These are phyloP conservation scores for Cinara cedri DNA, from an alignment of 2,888 invertebrate genomes.

Conservation along the genomic window DNA sequence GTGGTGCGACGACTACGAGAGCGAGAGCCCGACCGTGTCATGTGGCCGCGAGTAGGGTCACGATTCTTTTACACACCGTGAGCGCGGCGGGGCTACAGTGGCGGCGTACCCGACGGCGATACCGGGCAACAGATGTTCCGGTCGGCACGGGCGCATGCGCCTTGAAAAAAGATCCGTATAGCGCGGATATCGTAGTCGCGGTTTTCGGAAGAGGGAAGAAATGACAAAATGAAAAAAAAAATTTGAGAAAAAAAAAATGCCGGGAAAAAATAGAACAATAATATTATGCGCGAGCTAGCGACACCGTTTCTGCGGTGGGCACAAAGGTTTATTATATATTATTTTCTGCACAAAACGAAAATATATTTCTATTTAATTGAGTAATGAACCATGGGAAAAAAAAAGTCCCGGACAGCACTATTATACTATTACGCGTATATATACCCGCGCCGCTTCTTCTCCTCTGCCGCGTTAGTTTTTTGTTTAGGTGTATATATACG, in stretches of 20 bases:
- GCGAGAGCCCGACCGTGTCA: constrained; percentile 30
- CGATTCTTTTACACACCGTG: constrained; percentile 24
- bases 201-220: neutral
- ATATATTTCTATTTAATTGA: constrained; percentile 56
- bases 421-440: too few species aligned
- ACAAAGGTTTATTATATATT: constrained; percentile 3
- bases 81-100: constrained; percentile 25
- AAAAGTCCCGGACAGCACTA: constrained; percentile 11
- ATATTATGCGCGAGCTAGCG: neutral
- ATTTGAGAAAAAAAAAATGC: neutral
- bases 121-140: constrained; percentile 54
- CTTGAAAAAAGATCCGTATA: too few species aligned
- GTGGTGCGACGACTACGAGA: neutral
- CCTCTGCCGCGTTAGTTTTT: too few species aligned
- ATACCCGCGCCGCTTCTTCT: too few species aligned
- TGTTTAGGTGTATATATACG: neutral
- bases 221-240: neutral
- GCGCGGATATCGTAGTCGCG: too few species aligned
- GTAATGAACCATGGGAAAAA: constrained; percentile 52
- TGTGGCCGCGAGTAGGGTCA: constrained; percentile 55
- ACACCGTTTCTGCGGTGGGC: constrained; percentile 8
- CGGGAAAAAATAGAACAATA: neutral
- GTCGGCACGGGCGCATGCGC: constrained; percentile 43
- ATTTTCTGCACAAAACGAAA: constrained; percentile 34
- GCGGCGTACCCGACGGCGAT: constrained; percentile 22